Percentiles rank a stretch among this genome's conserved stretches.
These are phyloP conservation scores for Platyura marginata DNA, from an alignment of 1,140 invertebrate genomes.

Conservation along the genomic window DNA sequence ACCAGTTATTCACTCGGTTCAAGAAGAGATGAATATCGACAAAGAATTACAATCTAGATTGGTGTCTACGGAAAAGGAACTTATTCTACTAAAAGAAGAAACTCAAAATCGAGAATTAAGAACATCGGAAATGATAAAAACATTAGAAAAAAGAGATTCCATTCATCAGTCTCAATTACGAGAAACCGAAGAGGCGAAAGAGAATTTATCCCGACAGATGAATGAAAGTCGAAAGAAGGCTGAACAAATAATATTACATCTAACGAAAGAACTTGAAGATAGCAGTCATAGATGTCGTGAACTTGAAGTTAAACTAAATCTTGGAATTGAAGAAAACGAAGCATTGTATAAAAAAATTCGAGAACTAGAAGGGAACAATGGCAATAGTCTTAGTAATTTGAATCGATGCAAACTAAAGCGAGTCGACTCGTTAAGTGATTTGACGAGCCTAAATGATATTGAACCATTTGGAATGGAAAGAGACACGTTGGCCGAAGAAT, in stretches of 20 bases:
- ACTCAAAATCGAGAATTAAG: conserved; percentile 42
- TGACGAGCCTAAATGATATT: conserved; percentile 60
- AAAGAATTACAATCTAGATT: conserved; percentile 15
- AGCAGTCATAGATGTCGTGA: conserved; percentile 19
- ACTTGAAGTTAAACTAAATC: conserved; percentile 31
- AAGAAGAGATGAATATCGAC: conserved; percentile 25
- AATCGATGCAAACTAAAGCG: conserved; percentile 35
- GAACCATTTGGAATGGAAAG: conserved; percentile 54
- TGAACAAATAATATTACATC: conserved; percentile 18
- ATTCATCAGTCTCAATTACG: conserved; percentile 44
- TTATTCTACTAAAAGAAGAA: conserved; percentile 44
- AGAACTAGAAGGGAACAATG: conserved; percentile 42
- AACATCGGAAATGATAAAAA: conserved; percentile 46
- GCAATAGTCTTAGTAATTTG: conserved; percentile 25
- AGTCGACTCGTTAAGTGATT: conserved; percentile 58
- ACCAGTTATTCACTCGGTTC: conserved; percentile 15
- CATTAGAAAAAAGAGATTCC: conserved; percentile 49
- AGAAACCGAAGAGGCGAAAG: conserved; percentile 35
- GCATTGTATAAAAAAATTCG: conserved; percentile 43
- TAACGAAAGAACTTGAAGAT: conserved; percentile 16
- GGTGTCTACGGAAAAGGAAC: conserved; percentile 38
- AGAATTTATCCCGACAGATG: conserved; percentile 19
- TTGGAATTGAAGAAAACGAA: conserved; percentile 62
- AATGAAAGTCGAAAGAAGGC: conserved; percentile 25
- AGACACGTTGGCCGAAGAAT: conserved; percentile 61